Conservation (phyloP, 1,140 invertebrate species). For the Chionoecetes opilio region DNA sequence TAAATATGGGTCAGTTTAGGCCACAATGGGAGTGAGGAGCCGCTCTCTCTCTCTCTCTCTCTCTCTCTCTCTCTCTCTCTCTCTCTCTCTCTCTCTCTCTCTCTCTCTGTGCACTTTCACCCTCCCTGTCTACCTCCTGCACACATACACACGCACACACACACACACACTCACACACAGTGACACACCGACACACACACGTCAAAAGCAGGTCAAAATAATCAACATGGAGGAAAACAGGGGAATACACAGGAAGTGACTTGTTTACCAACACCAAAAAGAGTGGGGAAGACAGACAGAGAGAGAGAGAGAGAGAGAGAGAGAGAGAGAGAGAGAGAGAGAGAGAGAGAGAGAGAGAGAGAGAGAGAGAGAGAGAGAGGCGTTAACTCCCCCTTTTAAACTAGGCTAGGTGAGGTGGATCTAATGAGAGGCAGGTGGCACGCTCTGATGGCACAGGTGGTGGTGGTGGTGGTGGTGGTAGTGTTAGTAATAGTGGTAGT, state of each 20-base stretch:
- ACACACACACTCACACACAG: not conserved
- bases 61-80: not conserved
- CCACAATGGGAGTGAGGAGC: too few species aligned
- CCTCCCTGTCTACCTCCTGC: not conserved
- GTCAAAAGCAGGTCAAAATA: not conserved
- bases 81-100: not conserved
- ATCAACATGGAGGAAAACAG: not conserved
- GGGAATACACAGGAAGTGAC: not conserved
- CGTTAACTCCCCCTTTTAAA: not conserved
- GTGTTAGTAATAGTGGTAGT: not conserved
- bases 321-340: too few species aligned
- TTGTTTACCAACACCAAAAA: not conserved
- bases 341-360: too few species aligned
- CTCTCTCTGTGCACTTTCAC: not conserved
- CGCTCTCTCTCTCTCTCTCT: not conserved
- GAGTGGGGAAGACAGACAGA: not conserved
- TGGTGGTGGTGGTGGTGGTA: conserved; percentile 3
- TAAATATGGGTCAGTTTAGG: not conserved
- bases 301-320: conserved; percentile 23
- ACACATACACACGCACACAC: not conserved
- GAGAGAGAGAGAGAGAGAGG: too few species aligned
- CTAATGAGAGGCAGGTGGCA: not conserved
- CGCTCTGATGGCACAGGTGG: not conserved
- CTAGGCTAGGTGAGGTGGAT: not conserved
- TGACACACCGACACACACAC: not conserved